Percentiles rank a stretch among this genome's conserved stretches.
These are phyloP conservation scores for Steatornis caripensis DNA, from an alignment of 2,113 vertebrate genomes.

Conservation along the genomic window DNA sequence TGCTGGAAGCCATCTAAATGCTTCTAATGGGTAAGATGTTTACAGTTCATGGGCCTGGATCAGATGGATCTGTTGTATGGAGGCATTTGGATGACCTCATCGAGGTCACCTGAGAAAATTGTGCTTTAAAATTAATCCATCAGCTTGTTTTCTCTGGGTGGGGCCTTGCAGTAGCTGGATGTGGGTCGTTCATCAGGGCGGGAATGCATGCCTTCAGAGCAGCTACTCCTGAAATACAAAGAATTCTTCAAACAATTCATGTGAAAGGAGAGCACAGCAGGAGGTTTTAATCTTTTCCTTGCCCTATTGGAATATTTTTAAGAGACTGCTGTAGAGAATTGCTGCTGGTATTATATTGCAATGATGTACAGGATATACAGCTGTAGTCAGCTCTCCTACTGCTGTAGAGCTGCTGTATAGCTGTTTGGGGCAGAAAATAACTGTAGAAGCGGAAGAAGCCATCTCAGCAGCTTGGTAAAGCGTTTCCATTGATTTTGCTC, in stretches of 20 bases:
- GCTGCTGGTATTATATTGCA: background rate
- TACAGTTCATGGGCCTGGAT: background rate
- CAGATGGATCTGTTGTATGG: background rate
- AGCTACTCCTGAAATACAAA: background rate
- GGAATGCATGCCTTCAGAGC: background rate
- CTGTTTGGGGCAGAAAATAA: background rate
- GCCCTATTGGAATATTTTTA: background rate
- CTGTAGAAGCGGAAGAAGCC: background rate
- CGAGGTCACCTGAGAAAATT: background rate
- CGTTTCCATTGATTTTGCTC: background rate
- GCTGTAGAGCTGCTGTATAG: background rate
- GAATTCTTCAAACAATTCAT: background rate
- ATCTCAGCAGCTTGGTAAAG: background rate
- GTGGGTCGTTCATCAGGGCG: background rate
- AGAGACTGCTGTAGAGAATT: background rate
- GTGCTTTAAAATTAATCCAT: background rate
- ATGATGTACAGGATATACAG: background rate
- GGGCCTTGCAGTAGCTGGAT: background rate
- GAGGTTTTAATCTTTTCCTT: background rate
- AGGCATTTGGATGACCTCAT: background rate
- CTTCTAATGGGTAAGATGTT: background rate
- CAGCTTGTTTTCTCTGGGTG: background rate
- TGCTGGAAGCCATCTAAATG: background rate
- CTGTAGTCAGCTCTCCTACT: background rate
- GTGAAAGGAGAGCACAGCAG: background rate